Evolutionary conservation across 37 sponge, comb jelly and placozoan genomes (phyloP), one percentile per base, ranked within the genome.

Genomic region (Chondrilla cf. caribensis): DNA sequence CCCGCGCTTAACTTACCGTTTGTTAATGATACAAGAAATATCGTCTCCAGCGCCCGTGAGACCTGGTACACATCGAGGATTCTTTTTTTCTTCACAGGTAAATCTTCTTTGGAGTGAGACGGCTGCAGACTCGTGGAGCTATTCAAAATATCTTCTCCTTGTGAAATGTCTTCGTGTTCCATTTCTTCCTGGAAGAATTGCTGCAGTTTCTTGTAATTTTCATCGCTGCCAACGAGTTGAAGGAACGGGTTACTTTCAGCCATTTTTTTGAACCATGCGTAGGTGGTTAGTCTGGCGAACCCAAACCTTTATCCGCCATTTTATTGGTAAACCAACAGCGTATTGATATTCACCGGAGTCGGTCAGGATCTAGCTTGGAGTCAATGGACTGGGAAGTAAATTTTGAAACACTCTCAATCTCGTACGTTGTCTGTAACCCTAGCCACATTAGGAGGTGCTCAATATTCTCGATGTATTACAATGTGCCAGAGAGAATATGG

Each of bases 1-100:
- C n/a, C n/a, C n/a, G n/a, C n/a, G n/a, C n/a, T n/a, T n/a, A n/a
- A 67, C 68, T 67, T 28, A 67, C 68, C 29, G 26, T 67, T 33
- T 1, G 35, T 31, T 18, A 26, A 28, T 67, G 68, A 33, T 33
- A 67, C 3, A 4, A 67, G 68, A 4, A 67, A 67, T 7, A 29
- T 67, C 7, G 68, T 33, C 32, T 67, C 68, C 32, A 67, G 32
- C 68, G 35, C 28, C 29, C 68, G n/a, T 4, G 68, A 67, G 32
- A 67, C 68, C 7, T 31, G 2, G 51, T 6, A 47, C 11, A 11
- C 9, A 11, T 11, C 11, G 6, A 47, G 51, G 51, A 47, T 11
- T 11, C 51, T 47, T 29, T 67, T 17, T 5, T 67, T 67, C 29
- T 28, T 6, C 28, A 29, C 15, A 4, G 35, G 31, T 28, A 3